Conservation (phyloP, 2,113 vertebrate species). For the Cnemophilus loriae region DNA sequence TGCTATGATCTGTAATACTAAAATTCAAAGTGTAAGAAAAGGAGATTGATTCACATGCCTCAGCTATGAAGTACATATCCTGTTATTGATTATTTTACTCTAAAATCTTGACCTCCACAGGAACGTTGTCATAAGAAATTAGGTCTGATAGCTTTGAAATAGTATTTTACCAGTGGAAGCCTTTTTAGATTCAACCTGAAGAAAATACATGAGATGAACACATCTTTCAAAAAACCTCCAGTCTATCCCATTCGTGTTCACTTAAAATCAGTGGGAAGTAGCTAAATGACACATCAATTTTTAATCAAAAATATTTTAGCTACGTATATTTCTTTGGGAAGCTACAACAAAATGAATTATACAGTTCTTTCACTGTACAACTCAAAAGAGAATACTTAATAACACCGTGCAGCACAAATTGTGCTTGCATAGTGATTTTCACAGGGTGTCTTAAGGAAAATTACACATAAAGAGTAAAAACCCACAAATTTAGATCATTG, state of each 20-base stretch:
- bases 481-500: constrained; percentile 26
- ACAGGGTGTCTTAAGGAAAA: constrained; percentile 53
- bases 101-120: background rate
- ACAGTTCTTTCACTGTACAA: constrained; percentile 22
- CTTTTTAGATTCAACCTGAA: background rate
- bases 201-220: background rate
- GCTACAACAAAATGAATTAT: constrained; percentile 49
- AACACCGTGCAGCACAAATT: constrained; percentile 10
- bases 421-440: constrained; percentile 55
- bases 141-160: background rate
- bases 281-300: constrained; percentile 16
- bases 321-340: constrained; percentile 50
- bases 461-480: constrained; percentile 31
- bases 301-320: constrained; percentile 49
- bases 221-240: background rate
- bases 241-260: background rate
- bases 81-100: background rate
- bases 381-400: constrained; percentile 58
- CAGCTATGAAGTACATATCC: background rate
- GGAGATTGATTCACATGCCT: background rate
- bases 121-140: background rate
- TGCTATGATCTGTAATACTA: background rate
- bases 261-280: constrained; percentile 13
- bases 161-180: background rate
- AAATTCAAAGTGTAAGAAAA: background rate